Base-by-base conservation (phyloP, 2,113 vertebrate species). In the Mormoops blainvillei region DNA sequence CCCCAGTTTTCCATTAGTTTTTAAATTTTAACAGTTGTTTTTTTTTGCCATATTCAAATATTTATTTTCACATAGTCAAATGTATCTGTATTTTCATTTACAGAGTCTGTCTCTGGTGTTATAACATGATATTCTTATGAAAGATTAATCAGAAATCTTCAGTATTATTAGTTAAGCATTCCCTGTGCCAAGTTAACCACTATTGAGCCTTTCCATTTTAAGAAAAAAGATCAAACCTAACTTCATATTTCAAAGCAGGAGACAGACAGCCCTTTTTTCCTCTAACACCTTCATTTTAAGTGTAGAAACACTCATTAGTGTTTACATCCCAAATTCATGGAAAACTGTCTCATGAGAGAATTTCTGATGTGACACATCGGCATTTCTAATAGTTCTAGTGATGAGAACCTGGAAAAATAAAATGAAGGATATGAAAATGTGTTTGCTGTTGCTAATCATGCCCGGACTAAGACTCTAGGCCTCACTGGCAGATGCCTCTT, bases 401-500 rank as follows among this genome's bases (percentile, higher is more conserved):
- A 87, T 78, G 58, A 88, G 28, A 38, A 81, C 82, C 1, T 50
- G 24, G 50, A 43, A 85, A 82, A 91, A 86, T 0, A 9, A 24
- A 90, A 92, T 83, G 12, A 50, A 96, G 73, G 84, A 96, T 63
- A 43, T 90, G 31, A 95, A 90, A 96, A 85, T 70, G 65, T 3
- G 0, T 92, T 91, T 0, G 0, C 52, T 87, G 67, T 74, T 88
- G 92, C 38, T 95, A 61, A 86, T 48, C 94, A 90, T 54, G 78
- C 5, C 91, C 94, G 74, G 4, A 18, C 36, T 54, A 48, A 87
- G 54, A 81, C 93, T 95, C 74, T 67, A 97, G 77, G 90, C 89
- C 96, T 95, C 78, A n/a, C 5, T 50, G 26, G 89, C 89, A 87
- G 18, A 56, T 73, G n/a, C 12, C 74, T 95, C 96, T 97, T 86